Conservation (phyloP, 1,140 invertebrate genomes). For the Nebria ingens region DNA sequence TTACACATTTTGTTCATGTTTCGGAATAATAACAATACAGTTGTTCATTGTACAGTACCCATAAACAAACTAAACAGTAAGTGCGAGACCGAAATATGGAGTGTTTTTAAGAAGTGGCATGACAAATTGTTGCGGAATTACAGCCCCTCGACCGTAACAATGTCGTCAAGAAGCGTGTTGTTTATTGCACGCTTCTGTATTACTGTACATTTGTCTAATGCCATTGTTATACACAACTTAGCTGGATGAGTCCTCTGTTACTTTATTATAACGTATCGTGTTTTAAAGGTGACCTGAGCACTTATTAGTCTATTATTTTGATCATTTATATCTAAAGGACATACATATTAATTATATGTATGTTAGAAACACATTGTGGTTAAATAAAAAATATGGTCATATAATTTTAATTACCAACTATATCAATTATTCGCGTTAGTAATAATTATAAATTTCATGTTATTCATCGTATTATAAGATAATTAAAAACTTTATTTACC, state of each 20-base stretch:
- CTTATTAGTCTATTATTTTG: background rate
- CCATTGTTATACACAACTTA: background rate
- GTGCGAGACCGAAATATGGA: slow-evolving; percentile 9
- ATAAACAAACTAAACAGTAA: slow-evolving; percentile 2
- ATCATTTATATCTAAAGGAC: slow-evolving; percentile 1
- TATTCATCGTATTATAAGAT: too few species aligned
- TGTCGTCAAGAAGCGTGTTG: slow-evolving; percentile 13
- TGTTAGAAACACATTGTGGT: too few species aligned
- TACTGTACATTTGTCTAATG: background rate
- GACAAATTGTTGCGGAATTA: slow-evolving; percentile 32
- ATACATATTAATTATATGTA: background rate
- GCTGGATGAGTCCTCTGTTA: background rate
- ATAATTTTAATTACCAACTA: too few species aligned
- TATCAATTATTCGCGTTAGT: slow-evolving; percentile 2
- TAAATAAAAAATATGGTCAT: too few species aligned
- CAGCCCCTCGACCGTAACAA: slow-evolving; percentile 21
- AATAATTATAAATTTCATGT: too few species aligned
- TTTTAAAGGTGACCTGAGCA: slow-evolving; percentile 4
- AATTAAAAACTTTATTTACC: too few species aligned
- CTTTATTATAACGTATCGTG: background rate
- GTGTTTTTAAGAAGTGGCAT: slow-evolving; percentile 28
- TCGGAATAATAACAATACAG: background rate
- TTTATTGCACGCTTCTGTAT: background rate
- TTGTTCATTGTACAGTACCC: background rate
- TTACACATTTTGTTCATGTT: background rate